Percentiles rank a stretch among this genome's conserved stretches.
Conservation (phyloP, 1,140 invertebrate genomes). For the Berghia stephanieae region DNA sequence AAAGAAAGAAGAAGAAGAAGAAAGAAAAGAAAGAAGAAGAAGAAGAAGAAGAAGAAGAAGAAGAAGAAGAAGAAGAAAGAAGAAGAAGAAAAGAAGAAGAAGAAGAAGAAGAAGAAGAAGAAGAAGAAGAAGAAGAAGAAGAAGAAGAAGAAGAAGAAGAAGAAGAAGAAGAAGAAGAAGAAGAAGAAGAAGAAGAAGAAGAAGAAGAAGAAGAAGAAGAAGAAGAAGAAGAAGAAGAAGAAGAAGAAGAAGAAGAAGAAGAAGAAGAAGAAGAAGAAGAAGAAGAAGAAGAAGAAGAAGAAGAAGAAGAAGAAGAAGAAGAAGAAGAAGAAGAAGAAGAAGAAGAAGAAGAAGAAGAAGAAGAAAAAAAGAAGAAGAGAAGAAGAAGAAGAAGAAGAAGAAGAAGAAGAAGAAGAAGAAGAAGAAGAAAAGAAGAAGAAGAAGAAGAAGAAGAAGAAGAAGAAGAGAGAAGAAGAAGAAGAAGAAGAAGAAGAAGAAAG, state of each 20-base stretch:
- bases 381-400: background rate
- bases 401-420: background rate
- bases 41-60: background rate
- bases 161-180: background rate
- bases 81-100: background rate
- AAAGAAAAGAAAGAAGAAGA: background rate
- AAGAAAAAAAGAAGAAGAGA: background rate
- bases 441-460: background rate
- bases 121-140: background rate
- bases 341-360: conserved; percentile 1
- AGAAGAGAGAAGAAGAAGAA: background rate
- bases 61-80: background rate
- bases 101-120: background rate
- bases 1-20: background rate
- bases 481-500: conserved; percentile 21
- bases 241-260: background rate
- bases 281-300: background rate
- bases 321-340: conserved; percentile 3
- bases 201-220: background rate
- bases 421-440: conserved; percentile 10
- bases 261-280: conserved; percentile 19
- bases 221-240: background rate
- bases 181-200: conserved; percentile 17
- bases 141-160: background rate
- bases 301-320: background rate